Base-by-base conservation (phyloP, 1,140 invertebrate genomes). In the Tachypleus tridentatus region DNA sequence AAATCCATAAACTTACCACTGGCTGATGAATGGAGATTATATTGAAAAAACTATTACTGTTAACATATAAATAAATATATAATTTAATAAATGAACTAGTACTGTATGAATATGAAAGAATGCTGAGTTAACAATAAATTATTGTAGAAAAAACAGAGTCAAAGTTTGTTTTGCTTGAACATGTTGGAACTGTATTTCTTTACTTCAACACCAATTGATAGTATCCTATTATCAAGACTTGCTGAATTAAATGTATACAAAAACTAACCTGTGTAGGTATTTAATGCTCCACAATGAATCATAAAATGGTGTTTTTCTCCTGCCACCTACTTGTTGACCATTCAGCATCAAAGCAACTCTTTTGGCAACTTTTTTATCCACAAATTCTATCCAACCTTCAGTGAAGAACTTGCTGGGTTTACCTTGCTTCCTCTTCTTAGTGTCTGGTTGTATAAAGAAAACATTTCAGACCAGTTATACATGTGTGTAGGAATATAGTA, bases 321-420 rank as follows among this genome's bases (percentile, higher is more conserved):
- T 85, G 3, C 84, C 87, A n/a, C 88, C 90, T 62, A 98, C 88
- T 77, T 86, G 86, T 67, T 82, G 86, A 73, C 91, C 93, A 74
- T 98, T 98, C 49, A 98, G 78, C 52, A 81, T 76, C 6, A 77
- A 70, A 1, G 91, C 91, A 51, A 95, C 88, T 75, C 82, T 76
- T 80, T 97, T 97, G 4, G 94, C 94, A 51, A 88, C 79, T 72
- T 83, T 86, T 78, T 95, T 95, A 64, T 87, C 88, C 75, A 88
- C 83, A 80, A 97, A 98, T 78, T 98, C 95, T 3, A 98, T 82
- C 95, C 95, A 98, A 48, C 95, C 95, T 82, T 98, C 95, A 5
- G 86, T 87, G 71, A 92, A 98, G 49, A 73, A 67, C 49, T 73
- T 84, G 77, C 73, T 82, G 80, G 66, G 80, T 71, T 71, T 72